Base-by-base conservation (phyloP, 2,113 vertebrate genomes). In the Cheirogaleus medius region DNA sequence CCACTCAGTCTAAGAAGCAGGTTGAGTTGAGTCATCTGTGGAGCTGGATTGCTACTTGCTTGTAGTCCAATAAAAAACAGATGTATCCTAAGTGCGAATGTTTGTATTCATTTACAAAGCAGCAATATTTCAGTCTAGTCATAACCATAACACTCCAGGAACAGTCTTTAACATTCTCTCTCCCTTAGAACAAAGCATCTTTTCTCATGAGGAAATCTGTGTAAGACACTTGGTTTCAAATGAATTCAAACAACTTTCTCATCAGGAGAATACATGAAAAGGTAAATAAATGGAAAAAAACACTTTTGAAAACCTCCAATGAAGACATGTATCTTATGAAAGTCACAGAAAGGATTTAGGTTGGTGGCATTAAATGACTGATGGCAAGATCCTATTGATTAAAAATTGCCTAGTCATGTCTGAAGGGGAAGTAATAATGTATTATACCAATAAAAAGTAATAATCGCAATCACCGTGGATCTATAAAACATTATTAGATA, bases 401-500 rank as follows among this genome's bases (percentile, higher is more conserved):
- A 87, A 87, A 96, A 97, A 84, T 76, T 81, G 56, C 64, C 47
- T 87, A 39, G 76, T 96, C n/a, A n/a, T 81, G 39, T 92, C 76
- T 90, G 54, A 91, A 96, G 44, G 64, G 74, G 23, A 97, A 95
- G 58, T 85, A 89, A 92, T 97, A 60, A 97, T 92, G 88, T 97
- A 93, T 66, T 27, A 66, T 77, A 92, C 14, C 63, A 95, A 90
- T 93, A 90, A 94, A 96, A 89, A 91, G 32, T 89, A 94, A 96
- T 91, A 83, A 97, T 93, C 81, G 47, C 15, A 84, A 86, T 90
- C 90, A 96, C 60, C 25, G 68, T 86, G 44, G 42, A 93, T 93
- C 97, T 91, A 77, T 69, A 94, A 93, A 97, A 84, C 63, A 90
- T 96, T 90, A 97, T 98, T 96, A 97, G 97, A 78, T 84, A 84